phyloP scores from a whole-genome alignment of 35 echinoderm and acorn worm genomes.

The Amphiura filiformis region DNA sequence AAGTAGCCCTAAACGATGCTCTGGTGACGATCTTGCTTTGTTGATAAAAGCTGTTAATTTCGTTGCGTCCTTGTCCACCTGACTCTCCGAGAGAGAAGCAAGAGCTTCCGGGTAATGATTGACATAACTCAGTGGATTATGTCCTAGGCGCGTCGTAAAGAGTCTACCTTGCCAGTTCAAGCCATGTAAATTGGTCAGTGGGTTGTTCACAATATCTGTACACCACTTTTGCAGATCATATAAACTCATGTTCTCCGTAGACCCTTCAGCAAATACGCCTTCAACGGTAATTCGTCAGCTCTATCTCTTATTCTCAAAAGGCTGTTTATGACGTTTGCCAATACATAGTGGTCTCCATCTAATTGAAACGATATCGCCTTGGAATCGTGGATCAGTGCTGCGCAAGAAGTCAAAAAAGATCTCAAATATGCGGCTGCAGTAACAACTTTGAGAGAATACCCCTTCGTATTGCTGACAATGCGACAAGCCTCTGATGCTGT shows the following conservation, averaged over 20 bases:
- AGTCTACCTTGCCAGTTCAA: neutral
- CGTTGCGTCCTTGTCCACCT: neutral
- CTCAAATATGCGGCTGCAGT: neutral
- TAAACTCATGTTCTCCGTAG: neutral
- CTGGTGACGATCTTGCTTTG: neutral
- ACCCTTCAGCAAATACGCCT: neutral
- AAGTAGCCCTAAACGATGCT: constrained; percentile 21
- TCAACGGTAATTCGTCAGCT: neutral
- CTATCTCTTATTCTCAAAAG: neutral
- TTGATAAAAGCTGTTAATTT: neutral
- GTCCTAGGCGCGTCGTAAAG: neutral
- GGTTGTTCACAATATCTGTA: neutral
- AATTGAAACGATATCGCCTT: neutral
- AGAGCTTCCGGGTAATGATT: neutral
- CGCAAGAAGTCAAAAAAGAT: neutral
- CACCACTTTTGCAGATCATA: neutral
- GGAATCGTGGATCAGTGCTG: neutral
- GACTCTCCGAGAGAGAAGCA: neutral
- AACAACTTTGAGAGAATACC: constrained; percentile 14
- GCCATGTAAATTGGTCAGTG: neutral
- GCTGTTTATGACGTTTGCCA: neutral
- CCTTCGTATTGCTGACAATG: neutral
- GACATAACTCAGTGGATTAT: constrained; percentile 21
- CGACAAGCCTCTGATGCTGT: neutral
- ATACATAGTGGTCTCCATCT: neutral